A percentile compares a stretch with the other conserved stretches of the same genome.
Conservation (phyloP, 2,113 vertebrate species). For the Gopherus flavomarginatus region DNA sequence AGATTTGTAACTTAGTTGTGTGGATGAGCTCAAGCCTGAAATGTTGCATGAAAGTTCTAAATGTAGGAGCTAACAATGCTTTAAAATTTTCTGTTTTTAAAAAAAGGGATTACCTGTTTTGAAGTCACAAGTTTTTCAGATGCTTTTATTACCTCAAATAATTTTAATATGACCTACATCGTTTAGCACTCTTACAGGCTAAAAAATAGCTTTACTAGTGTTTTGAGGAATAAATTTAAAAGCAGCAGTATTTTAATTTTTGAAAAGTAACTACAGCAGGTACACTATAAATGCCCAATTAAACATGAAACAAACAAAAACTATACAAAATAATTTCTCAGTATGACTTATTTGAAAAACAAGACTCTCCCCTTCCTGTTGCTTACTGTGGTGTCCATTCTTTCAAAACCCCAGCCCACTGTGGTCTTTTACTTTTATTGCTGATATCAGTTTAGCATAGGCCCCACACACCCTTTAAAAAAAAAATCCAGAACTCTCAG, state of each 20-base stretch:
- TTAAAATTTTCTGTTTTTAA: neutral
- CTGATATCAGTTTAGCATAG: neutral
- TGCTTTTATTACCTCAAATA: conserved; percentile 5
- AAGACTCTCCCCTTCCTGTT: neutral
- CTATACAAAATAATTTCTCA: neutral
- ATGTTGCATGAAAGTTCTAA: neutral
- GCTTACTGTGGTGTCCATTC: neutral
- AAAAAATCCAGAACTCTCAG: neutral
- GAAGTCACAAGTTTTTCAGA: conserved; percentile 25
- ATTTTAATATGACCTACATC: conserved; percentile 16
- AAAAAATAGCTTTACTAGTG: conserved; percentile 39
- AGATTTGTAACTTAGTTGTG: conserved; percentile 18
- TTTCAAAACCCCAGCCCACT: neutral
- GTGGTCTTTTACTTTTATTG: neutral
- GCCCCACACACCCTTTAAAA: neutral
- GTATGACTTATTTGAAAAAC: neutral
- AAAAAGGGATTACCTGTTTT: neutral
- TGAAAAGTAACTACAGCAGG: conserved; percentile 20
- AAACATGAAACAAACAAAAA: neutral
- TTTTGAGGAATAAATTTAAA: conserved; percentile 39
- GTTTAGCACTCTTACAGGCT: conserved; percentile 29
- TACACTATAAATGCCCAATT: neutral
- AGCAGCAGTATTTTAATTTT: conserved; percentile 22
- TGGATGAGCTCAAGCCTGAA: conserved; percentile 11
- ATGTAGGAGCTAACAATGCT: conserved; percentile 18